phyloP scores from a whole-genome alignment of 2,888 invertebrate genomes.

The Epinotia ramella region DNA sequence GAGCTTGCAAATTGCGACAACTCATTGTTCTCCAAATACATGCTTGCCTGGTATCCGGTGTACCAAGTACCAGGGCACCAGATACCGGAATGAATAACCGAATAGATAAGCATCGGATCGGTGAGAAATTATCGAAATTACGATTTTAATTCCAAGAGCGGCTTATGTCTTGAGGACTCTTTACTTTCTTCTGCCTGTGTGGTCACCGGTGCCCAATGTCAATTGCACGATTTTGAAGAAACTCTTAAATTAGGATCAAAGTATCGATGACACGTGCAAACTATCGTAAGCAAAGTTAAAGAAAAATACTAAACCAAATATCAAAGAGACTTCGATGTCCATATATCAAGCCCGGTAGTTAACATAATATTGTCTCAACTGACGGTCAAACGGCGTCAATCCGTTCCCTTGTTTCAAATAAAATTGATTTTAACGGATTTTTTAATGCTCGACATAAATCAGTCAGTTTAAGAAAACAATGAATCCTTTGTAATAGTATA shows the following conservation, averaged over 20 bases:
- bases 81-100: constrained; percentile 50
- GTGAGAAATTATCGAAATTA: constrained; percentile 41
- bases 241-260: constrained; percentile 27
- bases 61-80: constrained; percentile 46
- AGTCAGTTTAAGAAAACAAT: constrained; percentile 79
- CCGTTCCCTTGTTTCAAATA: constrained; percentile 46
- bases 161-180: too few species aligned
- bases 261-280: constrained; percentile 21
- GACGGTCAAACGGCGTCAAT: constrained; percentile 54
- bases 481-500: constrained; percentile 83
- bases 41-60: constrained; percentile 52
- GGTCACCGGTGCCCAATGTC: too few species aligned
- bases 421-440: constrained; percentile 48
- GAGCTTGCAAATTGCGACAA: constrained; percentile 82
- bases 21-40: constrained; percentile 74
- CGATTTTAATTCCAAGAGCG: constrained; percentile 21
- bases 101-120: constrained; percentile 48
- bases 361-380: constrained; percentile 69
- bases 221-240: not conserved
- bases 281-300: constrained; percentile 15
- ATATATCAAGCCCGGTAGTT: constrained; percentile 72
- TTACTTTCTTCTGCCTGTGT: too few species aligned
- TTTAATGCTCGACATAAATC: constrained; percentile 72
- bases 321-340: constrained; percentile 52
- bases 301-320: constrained; percentile 39